A percentile compares a stretch with the other conserved stretches of the same genome.
Evolutionary conservation across 1,140 invertebrate genomes (phyloP).

Genomic region (Lineus longissimus): DNA sequence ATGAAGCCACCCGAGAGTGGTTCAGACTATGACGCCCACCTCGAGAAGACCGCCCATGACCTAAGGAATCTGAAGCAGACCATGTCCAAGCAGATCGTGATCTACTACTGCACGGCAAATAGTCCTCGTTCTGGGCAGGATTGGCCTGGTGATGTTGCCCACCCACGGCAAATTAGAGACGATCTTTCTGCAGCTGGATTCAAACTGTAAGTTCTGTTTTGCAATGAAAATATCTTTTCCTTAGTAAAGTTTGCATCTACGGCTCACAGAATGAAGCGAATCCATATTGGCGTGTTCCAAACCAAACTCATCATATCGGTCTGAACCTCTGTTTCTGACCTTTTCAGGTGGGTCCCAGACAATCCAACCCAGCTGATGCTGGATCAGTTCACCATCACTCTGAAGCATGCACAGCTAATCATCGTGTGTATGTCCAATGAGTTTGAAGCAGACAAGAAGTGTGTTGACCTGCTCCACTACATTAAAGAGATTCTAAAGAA

Average conservation of each 20-base stretch:
- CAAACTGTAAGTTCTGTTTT: constrained; percentile 18
- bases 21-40: constrained; percentile 42
- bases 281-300: constrained; percentile 2
- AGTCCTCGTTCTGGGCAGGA: constrained; percentile 21
- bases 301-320: not conserved
- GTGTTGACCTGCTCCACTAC: constrained; percentile 35
- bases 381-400: not conserved
- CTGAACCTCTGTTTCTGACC: not conserved
- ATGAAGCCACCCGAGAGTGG: constrained; percentile 40
- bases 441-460: constrained; percentile 39
- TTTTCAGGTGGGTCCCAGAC: not conserved
- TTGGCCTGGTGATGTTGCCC: constrained; percentile 14
- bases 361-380: not conserved
- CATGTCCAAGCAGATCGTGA: constrained; percentile 34
- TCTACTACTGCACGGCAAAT: constrained; percentile 36
- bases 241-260: too few species aligned
- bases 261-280: not conserved
- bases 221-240: too few species aligned
- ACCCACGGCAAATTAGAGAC: constrained; percentile 27
- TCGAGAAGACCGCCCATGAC: constrained; percentile 39
- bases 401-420: constrained; percentile 24
- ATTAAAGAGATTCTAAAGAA: constrained; percentile 40
- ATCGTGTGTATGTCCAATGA: constrained; percentile 41
- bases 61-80: constrained; percentile 37
- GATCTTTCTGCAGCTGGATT: constrained; percentile 32